phyloP scores from a whole-genome alignment of 2,113 vertebrate species.

The Pyxicephalus adspersus region DNA sequence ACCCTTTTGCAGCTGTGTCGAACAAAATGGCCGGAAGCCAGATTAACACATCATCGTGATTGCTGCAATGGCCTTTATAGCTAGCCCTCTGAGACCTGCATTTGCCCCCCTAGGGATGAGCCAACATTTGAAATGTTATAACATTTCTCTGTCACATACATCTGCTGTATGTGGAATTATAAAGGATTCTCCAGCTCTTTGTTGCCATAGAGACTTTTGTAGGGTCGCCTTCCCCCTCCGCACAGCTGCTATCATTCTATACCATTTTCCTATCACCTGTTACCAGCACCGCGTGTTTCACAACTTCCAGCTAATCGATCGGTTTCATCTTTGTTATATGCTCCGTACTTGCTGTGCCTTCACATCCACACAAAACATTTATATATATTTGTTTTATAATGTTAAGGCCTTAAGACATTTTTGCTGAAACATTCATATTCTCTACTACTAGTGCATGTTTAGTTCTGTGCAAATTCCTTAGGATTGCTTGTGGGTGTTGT shows the following conservation, averaged over 20 bases:
- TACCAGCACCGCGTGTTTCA: background rate
- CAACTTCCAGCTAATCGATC: conserved; percentile 7
- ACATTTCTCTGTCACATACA: conserved; percentile 4
- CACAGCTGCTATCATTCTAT: conserved; percentile 37
- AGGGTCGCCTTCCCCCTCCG: conserved; percentile 12
- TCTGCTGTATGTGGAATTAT: conserved; percentile 21
- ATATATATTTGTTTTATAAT: background rate
- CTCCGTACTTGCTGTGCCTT: too few relatives aligned
- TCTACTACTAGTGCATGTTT: too few relatives aligned
- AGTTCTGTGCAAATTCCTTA: too few relatives aligned
- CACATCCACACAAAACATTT: background rate
- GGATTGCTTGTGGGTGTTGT: too few relatives aligned
- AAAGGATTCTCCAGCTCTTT: conserved; percentile 10
- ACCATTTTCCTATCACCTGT: conserved; percentile 19
- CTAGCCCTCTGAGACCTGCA: too few relatives aligned
- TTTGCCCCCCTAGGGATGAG: background rate
- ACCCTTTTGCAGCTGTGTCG: too few relatives aligned
- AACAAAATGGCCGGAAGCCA: too few relatives aligned
- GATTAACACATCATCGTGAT: too few relatives aligned
- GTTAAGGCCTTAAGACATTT: background rate
- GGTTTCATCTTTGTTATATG: background rate
- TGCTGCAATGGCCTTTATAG: too few relatives aligned
- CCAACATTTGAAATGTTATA: conserved; percentile 26
- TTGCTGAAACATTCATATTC: too few relatives aligned
- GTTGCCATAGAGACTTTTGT: conserved; percentile 25